Evolutionary conservation across 1,140 invertebrate species (phyloP), one percentile per base, ranked within the genome.

Genomic region (Drosophila leontia): DNA sequence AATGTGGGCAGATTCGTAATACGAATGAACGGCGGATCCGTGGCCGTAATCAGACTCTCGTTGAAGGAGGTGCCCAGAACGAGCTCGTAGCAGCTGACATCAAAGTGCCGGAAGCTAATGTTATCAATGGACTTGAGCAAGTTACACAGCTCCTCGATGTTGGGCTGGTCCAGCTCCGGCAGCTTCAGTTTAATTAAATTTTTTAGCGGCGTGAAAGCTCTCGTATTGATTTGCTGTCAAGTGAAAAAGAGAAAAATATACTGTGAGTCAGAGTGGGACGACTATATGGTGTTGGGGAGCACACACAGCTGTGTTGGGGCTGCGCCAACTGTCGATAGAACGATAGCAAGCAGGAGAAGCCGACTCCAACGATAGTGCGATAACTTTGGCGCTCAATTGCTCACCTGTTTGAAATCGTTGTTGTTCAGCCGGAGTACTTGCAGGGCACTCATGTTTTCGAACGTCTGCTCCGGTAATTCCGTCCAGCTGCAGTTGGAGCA

Each of bases 361-460:
- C 2, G 48, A 19, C 34, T 32, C 48, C 8, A 62, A 7, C 57
- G 7, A 45, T 42, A 58, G 44, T 63, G 37, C 32, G 68, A 72
- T 72, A 39, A 7, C 48, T 37, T 58, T 63, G 58, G 59, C 75
- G 84, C 84, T 55, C 45, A 17, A 23, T 9, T 37, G 11, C 80
- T 80, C 60, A 93, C 92, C 80, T 70, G 75, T 74, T 92, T 65
- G 63, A 93, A 92, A 57, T 92, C 68, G 67, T 93, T 94, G 47
- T 93, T 92, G 56, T 91, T 92, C 59, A 94, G 81, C 41, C 94
- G 93, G 34, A 94, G 78, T 12, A 69, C 76, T 3, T 78, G 82
- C 51, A 94, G 76, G 45, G 91, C 81, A 11, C 92, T 93, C 64
- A 94, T 84, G 69, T 94, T 94, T 45, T 88, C 92, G 44, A 93